Evolutionary conservation across 2,888 invertebrate species (phyloP), one percentile per base, ranked within the genome.

Genomic region (Dicycla oo): DNA sequence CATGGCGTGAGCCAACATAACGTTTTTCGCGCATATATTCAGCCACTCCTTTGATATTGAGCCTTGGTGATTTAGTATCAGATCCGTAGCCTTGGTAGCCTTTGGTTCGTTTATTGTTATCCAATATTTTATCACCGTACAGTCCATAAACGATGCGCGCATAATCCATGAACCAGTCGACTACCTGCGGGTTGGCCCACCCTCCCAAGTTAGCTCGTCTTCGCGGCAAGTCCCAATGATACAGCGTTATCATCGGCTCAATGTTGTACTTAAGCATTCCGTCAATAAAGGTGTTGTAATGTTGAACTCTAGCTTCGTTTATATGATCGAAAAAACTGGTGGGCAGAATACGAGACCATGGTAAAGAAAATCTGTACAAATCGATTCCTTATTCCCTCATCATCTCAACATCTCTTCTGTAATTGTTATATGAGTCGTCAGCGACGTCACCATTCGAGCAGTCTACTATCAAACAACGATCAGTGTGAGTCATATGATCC

Each of bases 271-370:
- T n/a, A 10, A 96, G 83, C 69, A 97, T 90, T 84, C 96, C 96
- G 78, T 97, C 90, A 49, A 97, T 96, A n/a, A 97, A 83, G 47
- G 91, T 91, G 47, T 91, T 92, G 65, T 93, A 93, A 62, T 91
- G 91, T 26, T 86, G 75, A 1, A 90, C 90, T 45, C 91, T 92
- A 1, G 94, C 94, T 82, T 95, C 88, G 86, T 97, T 98, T 20
- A 97, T 90, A 26, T 92, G 84, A 66, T 96, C 93, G 0, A 94
- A 87, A 68, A 95, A 95, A 53, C 97, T 97, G 30, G 94, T 96
- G 0, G 97, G 97, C 61, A 97, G 88, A 38, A 97, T 93, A 47
- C 97, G 92, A 0, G 97, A 82, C 97, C 97, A 97, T 0, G 97
- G 96, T 18, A 97, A 87, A 0, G 97, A 97, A 84, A 97, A 97